Percentiles rank a stretch among this genome's conserved stretches.
Evolutionary conservation across 2,888 invertebrate species (phyloP).

Genomic region (Microctonus brassicae): DNA sequence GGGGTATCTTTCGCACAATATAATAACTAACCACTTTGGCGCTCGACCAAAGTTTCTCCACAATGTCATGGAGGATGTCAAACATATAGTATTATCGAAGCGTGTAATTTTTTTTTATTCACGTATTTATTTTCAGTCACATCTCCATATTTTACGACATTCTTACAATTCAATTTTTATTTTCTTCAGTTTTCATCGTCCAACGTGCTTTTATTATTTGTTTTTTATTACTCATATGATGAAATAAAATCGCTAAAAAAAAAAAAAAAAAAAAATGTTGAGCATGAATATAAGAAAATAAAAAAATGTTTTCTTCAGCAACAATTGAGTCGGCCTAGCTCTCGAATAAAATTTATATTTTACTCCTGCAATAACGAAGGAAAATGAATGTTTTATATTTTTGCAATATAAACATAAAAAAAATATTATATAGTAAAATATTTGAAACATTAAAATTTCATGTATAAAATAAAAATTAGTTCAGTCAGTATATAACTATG

Average conservation of each 20-base stretch:
- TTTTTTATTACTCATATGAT: not conserved
- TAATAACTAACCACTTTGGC: slow-evolving; percentile 41
- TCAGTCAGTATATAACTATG: not conserved
- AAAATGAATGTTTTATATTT: not conserved
- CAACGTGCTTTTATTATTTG: not conserved
- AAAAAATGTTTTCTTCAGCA: not conserved
- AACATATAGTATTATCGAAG: slow-evolving; percentile 29
- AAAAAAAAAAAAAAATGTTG: not conserved
- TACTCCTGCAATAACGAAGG: not conserved
- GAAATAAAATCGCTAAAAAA: not conserved
- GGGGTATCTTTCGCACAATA: slow-evolving; percentile 39
- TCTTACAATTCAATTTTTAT: slow-evolving; percentile 18
- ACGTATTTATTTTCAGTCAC: not conserved
- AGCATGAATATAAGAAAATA: not conserved
- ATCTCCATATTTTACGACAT: not conserved
- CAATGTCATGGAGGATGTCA: slow-evolving; percentile 22
- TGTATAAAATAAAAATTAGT: not conserved
- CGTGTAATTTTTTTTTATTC: slow-evolving; percentile 22
- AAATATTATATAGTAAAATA: not conserved
- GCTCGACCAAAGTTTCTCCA: slow-evolving; percentile 27
- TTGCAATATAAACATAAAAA: not conserved
- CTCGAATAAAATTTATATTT: not conserved
- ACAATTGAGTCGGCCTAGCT: not conserved
- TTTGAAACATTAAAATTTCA: not conserved
- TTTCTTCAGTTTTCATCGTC: not conserved